These are phyloP conservation scores for Coelopa pilipes DNA, from an alignment of 2,888 invertebrate species.

Conservation along the genomic window DNA sequence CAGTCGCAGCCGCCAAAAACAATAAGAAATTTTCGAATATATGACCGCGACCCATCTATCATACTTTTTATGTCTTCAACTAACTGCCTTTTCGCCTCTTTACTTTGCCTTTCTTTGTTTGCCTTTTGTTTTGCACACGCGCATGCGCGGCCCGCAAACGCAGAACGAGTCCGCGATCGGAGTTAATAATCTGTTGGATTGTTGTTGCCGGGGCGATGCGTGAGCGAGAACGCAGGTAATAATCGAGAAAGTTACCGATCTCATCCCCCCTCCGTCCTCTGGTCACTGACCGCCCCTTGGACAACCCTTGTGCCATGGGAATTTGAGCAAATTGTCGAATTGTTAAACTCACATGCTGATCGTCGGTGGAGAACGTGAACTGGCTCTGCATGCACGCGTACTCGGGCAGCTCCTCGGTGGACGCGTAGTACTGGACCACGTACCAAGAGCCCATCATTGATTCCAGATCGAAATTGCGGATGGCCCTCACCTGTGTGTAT, in stretches of 20 bases:
- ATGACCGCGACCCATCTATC: slow-evolving; percentile 30
- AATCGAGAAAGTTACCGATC: slow-evolving; percentile 16
- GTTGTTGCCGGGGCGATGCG: not conserved
- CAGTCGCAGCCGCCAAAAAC: slow-evolving; percentile 12
- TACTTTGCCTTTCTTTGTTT: not conserved
- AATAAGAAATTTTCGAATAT: slow-evolving; percentile 9
- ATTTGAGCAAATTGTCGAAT: not conserved
- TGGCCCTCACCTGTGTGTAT: slow-evolving; percentile 74
- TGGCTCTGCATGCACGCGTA: slow-evolving; percentile 86
- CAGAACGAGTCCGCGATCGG: not conserved
- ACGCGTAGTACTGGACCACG: slow-evolving; percentile 89
- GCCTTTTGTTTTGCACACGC: not conserved
- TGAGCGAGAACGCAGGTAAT: slow-evolving; percentile 3
- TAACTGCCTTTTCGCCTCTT: not conserved
- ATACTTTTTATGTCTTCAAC: not conserved
- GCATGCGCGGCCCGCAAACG: not conserved
- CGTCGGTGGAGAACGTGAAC: slow-evolving; percentile 63
- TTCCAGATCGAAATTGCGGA: slow-evolving; percentile 81
- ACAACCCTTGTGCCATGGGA: not conserved
- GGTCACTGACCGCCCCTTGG: not conserved
- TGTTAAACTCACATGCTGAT: slow-evolving; percentile 61
- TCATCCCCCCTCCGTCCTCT: no score
- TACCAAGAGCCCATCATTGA: slow-evolving; percentile 86
- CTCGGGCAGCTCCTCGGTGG: slow-evolving; percentile 85
- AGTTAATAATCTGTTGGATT: not conserved